Evolutionary conservation across 2,888 invertebrate species (phyloP), one percentile per base, ranked within the genome.

Genomic region (Ichneumoninae sp.): DNA sequence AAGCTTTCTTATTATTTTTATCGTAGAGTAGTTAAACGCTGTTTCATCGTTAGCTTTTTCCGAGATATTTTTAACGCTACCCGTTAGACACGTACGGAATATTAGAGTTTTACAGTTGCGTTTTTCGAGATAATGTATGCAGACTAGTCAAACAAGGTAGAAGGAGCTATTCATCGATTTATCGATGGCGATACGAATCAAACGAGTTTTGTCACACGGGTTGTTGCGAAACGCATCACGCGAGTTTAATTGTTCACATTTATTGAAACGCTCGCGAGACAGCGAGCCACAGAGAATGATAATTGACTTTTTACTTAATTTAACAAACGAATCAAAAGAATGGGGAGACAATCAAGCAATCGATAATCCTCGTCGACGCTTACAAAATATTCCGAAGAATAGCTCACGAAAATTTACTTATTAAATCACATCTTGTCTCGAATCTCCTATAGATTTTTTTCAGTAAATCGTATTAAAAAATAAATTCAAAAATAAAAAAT

Each of bases 321-420:
- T 13, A 69, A 77, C 40, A 30, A 69, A 63, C 40, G 44, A 77
- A 77, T 74, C 63, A 63, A 74, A 74, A 74, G 2, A 19, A 50
- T 33, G 22, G 16, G 47, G 33, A 13, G 69, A 70, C 60, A 78
- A 50, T 77, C 22, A 57, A 57, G 68, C 54, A 22, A 60, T 70
- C 60, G 69, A 78, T 69, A 40, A 69, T 78, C 36, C 57, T 78
- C 36, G 52, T 4, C 19, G n/a, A 78, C 57, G 69, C 44, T 60
- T 26, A 3, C 16, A 6, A 26, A 26, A 16, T 69, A 47, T 69
- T 69, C n/a, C 13, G 7, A 44, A 44, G 26, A 68, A 47, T 68
- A 13, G 44, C 47, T 68, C 68, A 44, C 68, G 47, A 13, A 68
- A 47, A 7, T 10, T 26, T 57, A 13, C 10, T 13, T 10, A 57